These are phyloP conservation scores for Monochamus alternatus DNA, from an alignment of 2,888 invertebrate species.

Conservation along the genomic window DNA sequence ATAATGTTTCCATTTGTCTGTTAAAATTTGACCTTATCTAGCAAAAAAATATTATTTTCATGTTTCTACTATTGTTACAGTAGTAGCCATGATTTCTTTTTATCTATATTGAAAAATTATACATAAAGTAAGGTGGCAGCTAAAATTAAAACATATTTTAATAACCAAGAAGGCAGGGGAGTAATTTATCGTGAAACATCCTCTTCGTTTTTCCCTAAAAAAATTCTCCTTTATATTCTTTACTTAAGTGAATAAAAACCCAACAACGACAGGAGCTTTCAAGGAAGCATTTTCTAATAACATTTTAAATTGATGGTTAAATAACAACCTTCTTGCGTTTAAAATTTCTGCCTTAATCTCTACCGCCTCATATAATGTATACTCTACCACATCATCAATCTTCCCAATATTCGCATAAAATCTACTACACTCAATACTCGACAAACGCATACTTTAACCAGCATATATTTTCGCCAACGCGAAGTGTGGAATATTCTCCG, in stretches of 20 bases:
- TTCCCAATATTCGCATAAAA: slow-evolving; percentile 34
- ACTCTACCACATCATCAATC: slow-evolving; percentile 33
- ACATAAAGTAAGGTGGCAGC: too few relatives aligned
- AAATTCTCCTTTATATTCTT: neutral
- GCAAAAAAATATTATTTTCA: too few relatives aligned
- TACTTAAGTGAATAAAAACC: neutral
- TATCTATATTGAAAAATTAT: too few relatives aligned
- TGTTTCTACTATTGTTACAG: too few relatives aligned
- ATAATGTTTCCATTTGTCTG: too few relatives aligned
- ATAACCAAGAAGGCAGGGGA: neutral
- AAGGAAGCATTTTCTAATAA: slow-evolving; percentile 15
- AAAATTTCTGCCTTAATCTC: slow-evolving; percentile 28
- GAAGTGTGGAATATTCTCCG: neutral
- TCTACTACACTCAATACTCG: slow-evolving; percentile 33
- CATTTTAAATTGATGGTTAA: slow-evolving; percentile 31
- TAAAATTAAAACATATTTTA: neutral
- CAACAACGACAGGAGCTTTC: slow-evolving; percentile 7
- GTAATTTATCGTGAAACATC: neutral
- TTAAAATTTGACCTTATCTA: too few relatives aligned
- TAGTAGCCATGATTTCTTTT: too few relatives aligned
- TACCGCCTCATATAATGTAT: slow-evolving; percentile 22
- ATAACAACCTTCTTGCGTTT: slow-evolving; percentile 24
- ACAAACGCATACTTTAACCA: slow-evolving; percentile 20
- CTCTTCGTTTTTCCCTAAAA: neutral
- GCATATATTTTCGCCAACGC: slow-evolving; percentile 16